Percentiles rank a stretch among this genome's conserved stretches.
Evolutionary conservation across 2,888 invertebrate genomes (phyloP).

Genomic region (Plagodis pulveraria): DNA sequence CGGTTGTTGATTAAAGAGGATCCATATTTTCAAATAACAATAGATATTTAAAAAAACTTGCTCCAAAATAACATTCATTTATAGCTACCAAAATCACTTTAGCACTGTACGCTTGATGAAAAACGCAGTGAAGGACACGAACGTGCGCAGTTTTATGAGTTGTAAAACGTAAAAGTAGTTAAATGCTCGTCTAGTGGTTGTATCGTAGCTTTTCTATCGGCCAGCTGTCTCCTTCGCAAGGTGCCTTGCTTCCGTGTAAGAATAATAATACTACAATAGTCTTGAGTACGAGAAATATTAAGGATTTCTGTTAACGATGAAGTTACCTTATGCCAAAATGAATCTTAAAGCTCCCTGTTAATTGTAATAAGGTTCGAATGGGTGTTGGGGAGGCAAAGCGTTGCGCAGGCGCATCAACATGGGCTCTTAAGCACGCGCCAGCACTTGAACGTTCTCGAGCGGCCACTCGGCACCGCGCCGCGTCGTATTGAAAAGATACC

Average conservation of each 20-base stretch:
- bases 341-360: slow-evolving; percentile 68
- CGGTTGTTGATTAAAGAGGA: slow-evolving; percentile 42
- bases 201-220: slow-evolving; percentile 53
- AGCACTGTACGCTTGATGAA: slow-evolving; percentile 38
- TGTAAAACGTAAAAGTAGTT: slow-evolving; percentile 64
- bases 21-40: slow-evolving; percentile 24
- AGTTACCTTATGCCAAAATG: slow-evolving; percentile 65
- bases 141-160: slow-evolving; percentile 63
- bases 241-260: slow-evolving; percentile 56
- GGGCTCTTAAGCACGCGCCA: slow-evolving; percentile 80
- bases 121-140: slow-evolving; percentile 48
- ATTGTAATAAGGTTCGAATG: slow-evolving; percentile 70
- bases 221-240: slow-evolving; percentile 60
- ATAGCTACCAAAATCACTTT: slow-evolving; percentile 28
- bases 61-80: background rate
- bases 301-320: slow-evolving; percentile 37
- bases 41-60: slow-evolving; percentile 19
- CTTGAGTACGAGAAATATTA: slow-evolving; percentile 14
- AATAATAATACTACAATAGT: slow-evolving; percentile 34
- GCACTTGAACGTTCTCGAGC: slow-evolving; percentile 73
- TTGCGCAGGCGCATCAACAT: slow-evolving; percentile 74
- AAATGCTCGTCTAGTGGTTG: slow-evolving; percentile 58
- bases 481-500: slow-evolving; percentile 83
- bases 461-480: slow-evolving; percentile 75
- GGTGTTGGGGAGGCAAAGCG: slow-evolving; percentile 32